These are phyloP conservation scores for Eueremaeus valkanovi DNA, from an alignment of 2,888 invertebrate genomes.

Conservation along the genomic window DNA sequence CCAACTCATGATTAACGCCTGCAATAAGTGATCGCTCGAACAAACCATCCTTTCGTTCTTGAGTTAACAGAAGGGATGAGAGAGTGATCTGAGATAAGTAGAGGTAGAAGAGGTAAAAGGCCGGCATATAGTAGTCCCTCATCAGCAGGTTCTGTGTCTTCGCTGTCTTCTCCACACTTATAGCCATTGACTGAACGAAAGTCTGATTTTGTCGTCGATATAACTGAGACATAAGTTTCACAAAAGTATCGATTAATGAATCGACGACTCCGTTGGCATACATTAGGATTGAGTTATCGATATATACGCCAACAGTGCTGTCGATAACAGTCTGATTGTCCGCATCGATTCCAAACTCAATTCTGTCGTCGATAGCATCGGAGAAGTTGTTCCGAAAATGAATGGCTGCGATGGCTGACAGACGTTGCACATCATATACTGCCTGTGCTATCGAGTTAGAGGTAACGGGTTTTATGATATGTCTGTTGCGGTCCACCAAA, in stretches of 20 bases:
- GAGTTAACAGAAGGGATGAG: slow-evolving; percentile 37
- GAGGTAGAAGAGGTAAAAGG: slow-evolving; percentile 36
- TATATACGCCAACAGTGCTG: slow-evolving; percentile 6
- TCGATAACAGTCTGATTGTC: slow-evolving; percentile 21
- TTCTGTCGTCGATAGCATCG: slow-evolving; percentile 2
- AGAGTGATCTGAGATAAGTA: slow-evolving; percentile 37
- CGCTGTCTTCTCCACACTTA: slow-evolving; percentile 19
- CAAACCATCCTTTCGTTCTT: slow-evolving; percentile 38
- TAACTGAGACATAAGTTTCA: background rate
- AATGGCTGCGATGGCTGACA: slow-evolving; percentile 5
- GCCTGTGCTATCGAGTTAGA: slow-evolving; percentile 28
- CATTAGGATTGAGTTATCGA: slow-evolving; percentile 34
- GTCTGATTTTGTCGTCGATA: slow-evolving; percentile 6
- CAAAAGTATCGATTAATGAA: slow-evolving; percentile 24
- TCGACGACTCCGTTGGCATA: slow-evolving; percentile 37
- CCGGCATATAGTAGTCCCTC: slow-evolving; percentile 33
- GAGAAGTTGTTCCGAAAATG: slow-evolving; percentile 24
- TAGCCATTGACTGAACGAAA: slow-evolving; percentile 25
- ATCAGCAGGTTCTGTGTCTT: slow-evolving; percentile 32
- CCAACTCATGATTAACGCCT: slow-evolving; percentile 37
- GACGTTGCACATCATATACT: slow-evolving; percentile 12
- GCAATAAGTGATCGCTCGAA: slow-evolving; percentile 40
- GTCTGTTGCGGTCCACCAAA: slow-evolving; percentile 27
- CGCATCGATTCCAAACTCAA: background rate
- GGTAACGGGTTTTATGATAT: slow-evolving; percentile 33